phyloP scores from a whole-genome alignment of 2,113 vertebrate species.

The cattle (Bos taurus) region ARS-UCD2.0 NC_037334.1:2782001-2782500 shows the following conservation, averaged over 20 bases:
- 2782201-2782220: background rate
- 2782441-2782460: background rate
- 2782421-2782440: background rate
- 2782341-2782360: background rate
- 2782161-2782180: background rate
- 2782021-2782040: background rate
- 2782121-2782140: background rate
- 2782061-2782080: background rate
- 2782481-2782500: background rate
- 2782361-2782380: background rate
- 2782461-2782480: background rate
- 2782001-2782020: background rate
- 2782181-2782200: background rate
- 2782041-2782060: background rate
- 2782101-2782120: background rate
- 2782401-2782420: background rate
- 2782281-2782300: background rate
- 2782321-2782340: background rate
- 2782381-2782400: background rate
- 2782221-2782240: background rate
- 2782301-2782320: background rate
- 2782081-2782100: background rate
- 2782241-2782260: background rate
- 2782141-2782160: background rate
- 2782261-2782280: background rate